Evolutionary conservation across 1,140 invertebrate species (phyloP).

Genomic region (Copidosoma floridanum): DNA sequence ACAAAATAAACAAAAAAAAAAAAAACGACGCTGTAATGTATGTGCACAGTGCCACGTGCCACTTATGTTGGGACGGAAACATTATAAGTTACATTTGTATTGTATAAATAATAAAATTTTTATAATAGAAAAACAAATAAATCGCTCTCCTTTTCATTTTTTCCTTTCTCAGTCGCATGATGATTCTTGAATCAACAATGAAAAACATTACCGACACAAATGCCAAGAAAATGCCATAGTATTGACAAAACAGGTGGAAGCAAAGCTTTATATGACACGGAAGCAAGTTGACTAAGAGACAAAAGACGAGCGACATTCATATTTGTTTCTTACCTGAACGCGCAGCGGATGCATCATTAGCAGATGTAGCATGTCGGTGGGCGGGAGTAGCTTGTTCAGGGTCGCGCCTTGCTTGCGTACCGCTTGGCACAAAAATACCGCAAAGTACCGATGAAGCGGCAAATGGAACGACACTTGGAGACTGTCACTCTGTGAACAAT

Average conservation of each 20-base stretch:
- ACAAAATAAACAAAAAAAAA: too few species aligned
- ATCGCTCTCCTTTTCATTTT: neutral
- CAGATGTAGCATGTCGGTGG: constrained; percentile 73
- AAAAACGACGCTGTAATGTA: too few species aligned
- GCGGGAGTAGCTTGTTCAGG: constrained; percentile 76
- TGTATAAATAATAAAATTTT: constrained; percentile 21
- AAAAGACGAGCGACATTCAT: too few species aligned
- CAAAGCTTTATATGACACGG: too few species aligned
- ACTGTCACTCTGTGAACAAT: constrained; percentile 66
- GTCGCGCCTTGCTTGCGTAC: constrained; percentile 77
- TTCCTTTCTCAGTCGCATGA: too few species aligned
- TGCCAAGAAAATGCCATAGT: too few species aligned
- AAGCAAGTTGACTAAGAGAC: too few species aligned
- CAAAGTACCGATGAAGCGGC: constrained; percentile 91
- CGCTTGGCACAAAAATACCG: constrained; percentile 88
- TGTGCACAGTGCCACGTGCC: neutral
- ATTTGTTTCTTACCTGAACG: constrained; percentile 75
- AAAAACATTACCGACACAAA: too few species aligned
- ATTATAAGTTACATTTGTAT: constrained; percentile 9
- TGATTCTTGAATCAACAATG: constrained; percentile 5
- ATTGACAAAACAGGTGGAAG: too few species aligned
- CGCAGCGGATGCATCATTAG: constrained; percentile 84
- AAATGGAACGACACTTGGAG: constrained; percentile 92
- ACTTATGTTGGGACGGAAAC: constrained; percentile 2
- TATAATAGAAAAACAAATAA: constrained; percentile 14